A percentile compares a stretch with the other conserved stretches of the same genome.
Evolutionary conservation across 2,888 invertebrate species (phyloP).

Genomic region (Polietes domitor): DNA sequence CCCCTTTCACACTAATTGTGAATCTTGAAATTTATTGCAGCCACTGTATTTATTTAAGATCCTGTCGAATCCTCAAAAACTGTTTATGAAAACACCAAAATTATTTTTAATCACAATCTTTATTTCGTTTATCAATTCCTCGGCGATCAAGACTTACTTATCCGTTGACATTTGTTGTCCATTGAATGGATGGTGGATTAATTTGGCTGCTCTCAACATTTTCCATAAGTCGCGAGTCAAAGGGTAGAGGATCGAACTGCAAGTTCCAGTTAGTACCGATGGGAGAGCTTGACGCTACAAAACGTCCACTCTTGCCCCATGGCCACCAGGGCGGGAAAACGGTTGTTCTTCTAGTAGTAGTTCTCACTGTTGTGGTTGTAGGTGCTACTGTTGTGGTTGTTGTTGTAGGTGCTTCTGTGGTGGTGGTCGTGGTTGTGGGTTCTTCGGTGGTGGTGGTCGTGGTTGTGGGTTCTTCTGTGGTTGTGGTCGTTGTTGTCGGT

Average conservation of each 20-base stretch:
- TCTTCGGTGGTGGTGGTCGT: background rate
- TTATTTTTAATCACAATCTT: no score
- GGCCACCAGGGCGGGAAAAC: background rate
- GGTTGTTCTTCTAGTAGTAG: background rate
- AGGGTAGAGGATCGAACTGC: background rate
- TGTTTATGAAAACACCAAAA: no score
- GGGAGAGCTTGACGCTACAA: background rate
- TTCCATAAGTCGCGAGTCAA: background rate
- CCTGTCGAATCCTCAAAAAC: no score
- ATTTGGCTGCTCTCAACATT: no score
- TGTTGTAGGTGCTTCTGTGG: background rate
- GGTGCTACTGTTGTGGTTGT: background rate
- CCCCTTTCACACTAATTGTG: no score
- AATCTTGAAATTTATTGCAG: no score
- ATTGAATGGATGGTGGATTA: no score
- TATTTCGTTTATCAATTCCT: no score
- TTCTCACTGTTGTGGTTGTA: constrained; percentile 2
- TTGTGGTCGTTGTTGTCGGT: constrained; percentile 12
- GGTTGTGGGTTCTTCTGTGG: background rate
- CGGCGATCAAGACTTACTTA: no score
- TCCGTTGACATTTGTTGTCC: no score
- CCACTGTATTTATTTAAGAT: no score
- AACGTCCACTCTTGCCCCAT: background rate
- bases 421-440: background rate
- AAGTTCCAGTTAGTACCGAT: background rate